Conservation (phyloP, 2,113 vertebrate genomes). For the Etheostoma spectabile region DNA sequence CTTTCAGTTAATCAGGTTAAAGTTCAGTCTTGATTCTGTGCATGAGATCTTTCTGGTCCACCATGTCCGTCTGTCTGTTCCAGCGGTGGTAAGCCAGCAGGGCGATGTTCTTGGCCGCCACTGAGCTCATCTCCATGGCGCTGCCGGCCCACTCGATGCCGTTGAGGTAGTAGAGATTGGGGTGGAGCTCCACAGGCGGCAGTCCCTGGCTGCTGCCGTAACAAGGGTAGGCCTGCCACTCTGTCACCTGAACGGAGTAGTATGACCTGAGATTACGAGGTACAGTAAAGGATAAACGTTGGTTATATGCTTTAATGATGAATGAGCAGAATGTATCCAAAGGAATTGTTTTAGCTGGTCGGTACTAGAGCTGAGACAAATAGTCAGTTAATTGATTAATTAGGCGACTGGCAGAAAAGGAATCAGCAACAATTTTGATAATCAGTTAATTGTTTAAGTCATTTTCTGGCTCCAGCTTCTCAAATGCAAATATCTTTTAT, state of each 20-base stretch:
- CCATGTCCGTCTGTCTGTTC: slow-evolving; percentile 93
- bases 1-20: slow-evolving; percentile 74
- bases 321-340: not conserved
- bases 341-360: not conserved
- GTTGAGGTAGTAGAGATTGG: slow-evolving; percentile 94
- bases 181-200: slow-evolving; percentile 90
- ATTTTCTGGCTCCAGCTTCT: not conserved
- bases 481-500: not conserved
- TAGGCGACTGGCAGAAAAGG: not conserved
- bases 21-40: slow-evolving; percentile 98
- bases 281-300: not conserved
- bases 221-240: slow-evolving; percentile 91
- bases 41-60: slow-evolving; percentile 97
- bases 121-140: slow-evolving; percentile 95
- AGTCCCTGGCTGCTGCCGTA: slow-evolving; percentile 85
- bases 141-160: slow-evolving; percentile 95
- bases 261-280: slow-evolving; percentile 84
- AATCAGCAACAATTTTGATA: not conserved
- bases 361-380: too few relatives aligned
- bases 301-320: not conserved
- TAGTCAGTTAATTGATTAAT: too few relatives aligned
- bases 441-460: not conserved
- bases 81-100: slow-evolving; percentile 95
- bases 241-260: slow-evolving; percentile 94
- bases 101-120: slow-evolving; percentile 97